Base-by-base conservation (phyloP, 1,140 invertebrate species). In the Monomorium pharaonis region DNA sequence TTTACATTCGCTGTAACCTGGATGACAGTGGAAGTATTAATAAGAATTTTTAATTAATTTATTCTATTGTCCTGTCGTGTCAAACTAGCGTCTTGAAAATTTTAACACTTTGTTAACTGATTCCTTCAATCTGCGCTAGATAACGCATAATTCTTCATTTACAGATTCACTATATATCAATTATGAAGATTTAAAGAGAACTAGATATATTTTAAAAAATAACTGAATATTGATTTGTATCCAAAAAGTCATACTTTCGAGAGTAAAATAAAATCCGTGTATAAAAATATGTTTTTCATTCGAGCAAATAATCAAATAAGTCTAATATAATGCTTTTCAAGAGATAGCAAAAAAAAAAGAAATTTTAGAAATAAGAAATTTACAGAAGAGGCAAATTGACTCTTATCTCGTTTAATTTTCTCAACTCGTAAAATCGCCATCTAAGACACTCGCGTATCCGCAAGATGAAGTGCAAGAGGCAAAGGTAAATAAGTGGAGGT, bases 401-500 rank as follows among this genome's bases (percentile, higher is more conserved):
- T 1, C 18, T 51, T 67, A 51, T 42, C 47, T 2, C 62, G 14
- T 80, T 10, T 37, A 37, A 5, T 80, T 27, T 67, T 37, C 30
- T 80, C 30, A 76, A 16, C 14, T 80, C 30, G 30, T 54, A 80
- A 69, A 51, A 80, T 67, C 12, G 30, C 75, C 24, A 42, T 69
- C 44, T 42, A 44, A 37, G 42, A 78, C 24, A 37, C 24, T 67
- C n/a, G 9, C 14, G 42, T 42, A 27, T 42, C 44, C 14, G 30
- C 27, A n/a, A 69, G 44, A 30, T 27, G 18, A 80, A 49, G 44
- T 27, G 21, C 30, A 80, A 67, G 51, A 72, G 27, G 14, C 18
- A 24, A 74, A 44, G 47, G 51, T n/a, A 74, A 72, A 58, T 51
- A 83, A 44, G 67, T 33, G 51, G 27, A 58, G 65, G 56, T 84